A percentile compares a stretch with the other conserved stretches of the same genome.
Conservation (phyloP, 2,113 vertebrate genomes). For the Gobiocypris rarus region DNA sequence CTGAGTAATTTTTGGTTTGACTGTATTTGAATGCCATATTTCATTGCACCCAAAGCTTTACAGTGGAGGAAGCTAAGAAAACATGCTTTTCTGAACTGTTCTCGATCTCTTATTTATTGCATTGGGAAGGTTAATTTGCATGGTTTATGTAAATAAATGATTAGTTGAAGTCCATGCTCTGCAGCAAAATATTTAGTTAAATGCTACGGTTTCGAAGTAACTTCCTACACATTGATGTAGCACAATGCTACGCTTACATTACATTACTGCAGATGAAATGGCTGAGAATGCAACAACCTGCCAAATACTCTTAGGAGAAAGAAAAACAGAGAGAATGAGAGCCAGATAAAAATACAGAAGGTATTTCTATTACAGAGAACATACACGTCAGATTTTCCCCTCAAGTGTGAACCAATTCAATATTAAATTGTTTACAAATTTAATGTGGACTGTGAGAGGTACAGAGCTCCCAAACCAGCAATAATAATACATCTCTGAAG, state of each 20-base stretch:
- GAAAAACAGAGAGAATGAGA: background rate
- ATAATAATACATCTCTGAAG: constrained; percentile 33
- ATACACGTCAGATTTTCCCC: constrained; percentile 3
- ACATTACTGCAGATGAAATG: background rate
- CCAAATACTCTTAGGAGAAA: constrained; percentile 16
- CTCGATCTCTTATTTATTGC: background rate
- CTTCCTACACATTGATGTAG: background rate
- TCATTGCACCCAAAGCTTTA: background rate
- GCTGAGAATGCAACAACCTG: background rate
- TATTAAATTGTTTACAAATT: background rate
- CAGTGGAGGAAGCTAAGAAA: background rate
- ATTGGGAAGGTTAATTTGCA: background rate
- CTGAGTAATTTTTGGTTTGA: no score
- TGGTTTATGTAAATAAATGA: background rate
- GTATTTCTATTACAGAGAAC: constrained; percentile 12
- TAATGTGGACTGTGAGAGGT: background rate
- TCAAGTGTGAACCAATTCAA: constrained; percentile 25
- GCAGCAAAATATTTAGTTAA: background rate
- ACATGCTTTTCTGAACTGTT: background rate
- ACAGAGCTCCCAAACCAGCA: constrained; percentile 25
- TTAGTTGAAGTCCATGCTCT: background rate
- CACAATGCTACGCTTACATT: background rate
- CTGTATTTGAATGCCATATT: background rate
- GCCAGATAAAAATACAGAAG: constrained; percentile 8
- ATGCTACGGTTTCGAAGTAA: background rate